These are phyloP conservation scores for Heliothis subflexa DNA, from an alignment of 1,140 invertebrate genomes.

Conservation along the genomic window DNA sequence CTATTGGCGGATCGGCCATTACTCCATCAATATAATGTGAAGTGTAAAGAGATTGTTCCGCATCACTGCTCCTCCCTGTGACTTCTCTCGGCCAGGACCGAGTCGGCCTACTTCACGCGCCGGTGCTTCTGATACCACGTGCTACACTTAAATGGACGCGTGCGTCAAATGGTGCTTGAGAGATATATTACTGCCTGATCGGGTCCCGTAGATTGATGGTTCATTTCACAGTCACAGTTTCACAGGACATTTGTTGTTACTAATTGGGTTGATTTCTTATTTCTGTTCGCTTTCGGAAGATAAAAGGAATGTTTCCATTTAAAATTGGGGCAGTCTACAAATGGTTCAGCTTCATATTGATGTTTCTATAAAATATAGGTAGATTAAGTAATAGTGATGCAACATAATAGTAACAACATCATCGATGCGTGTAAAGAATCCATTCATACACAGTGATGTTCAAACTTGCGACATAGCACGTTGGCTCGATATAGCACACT, in stretches of 20 bases:
- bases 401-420: not conserved
- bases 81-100: conserved; percentile 38
- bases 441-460: conserved; percentile 18
- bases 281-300: not conserved
- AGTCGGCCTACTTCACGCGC: conserved; percentile 59
- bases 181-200: conserved; percentile 35
- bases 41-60: conserved; percentile 29
- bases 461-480: conserved; percentile 35
- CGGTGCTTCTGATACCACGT: conserved; percentile 53
- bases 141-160: conserved; percentile 54
- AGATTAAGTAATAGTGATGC: not conserved
- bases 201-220: not conserved
- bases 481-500: conserved; percentile 15
- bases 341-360: no score
- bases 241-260: conserved; percentile 21
- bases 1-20: conserved; percentile 32
- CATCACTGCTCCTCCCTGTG: conserved; percentile 6
- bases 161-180: conserved; percentile 46
- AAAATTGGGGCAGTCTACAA: no score
- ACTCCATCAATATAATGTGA: conserved; percentile 10
- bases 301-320: not conserved
- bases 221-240: conserved; percentile 28
- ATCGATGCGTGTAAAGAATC: conserved; percentile 15
- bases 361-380: not conserved
- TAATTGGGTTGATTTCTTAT: conserved; percentile 3